Percentiles rank a stretch among this genome's conserved stretches.
Evolutionary conservation across 2,888 invertebrate genomes (phyloP).

Genomic region (Agriopis marginaria): DNA sequence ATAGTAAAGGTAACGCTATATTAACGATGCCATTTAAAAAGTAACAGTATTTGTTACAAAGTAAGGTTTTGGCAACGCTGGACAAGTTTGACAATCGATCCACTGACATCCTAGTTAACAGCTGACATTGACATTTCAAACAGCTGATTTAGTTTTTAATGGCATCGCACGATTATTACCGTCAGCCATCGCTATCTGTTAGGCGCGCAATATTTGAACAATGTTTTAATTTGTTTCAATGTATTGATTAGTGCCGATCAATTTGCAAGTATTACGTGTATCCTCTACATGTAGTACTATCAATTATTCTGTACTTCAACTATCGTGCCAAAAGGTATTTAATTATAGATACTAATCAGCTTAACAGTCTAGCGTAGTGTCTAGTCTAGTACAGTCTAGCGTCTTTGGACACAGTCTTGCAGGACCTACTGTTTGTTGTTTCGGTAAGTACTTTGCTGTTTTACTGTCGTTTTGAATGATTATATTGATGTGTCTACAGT

Average conservation of each 20-base stretch:
- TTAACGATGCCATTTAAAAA: too few relatives aligned
- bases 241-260: not conserved
- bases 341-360: not conserved
- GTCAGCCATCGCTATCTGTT: not conserved
- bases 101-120: slow-evolving; percentile 17
- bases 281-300: too few relatives aligned
- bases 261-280: not conserved
- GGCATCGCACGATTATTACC: not conserved
- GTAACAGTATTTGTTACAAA: too few relatives aligned
- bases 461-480: not conserved
- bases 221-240: not conserved
- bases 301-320: not conserved
- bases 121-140: slow-evolving; percentile 11
- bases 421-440: not conserved
- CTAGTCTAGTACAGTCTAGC: not conserved
- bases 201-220: not conserved
- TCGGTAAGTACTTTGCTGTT: not conserved
- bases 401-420: not conserved
- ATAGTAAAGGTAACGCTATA: too few relatives aligned
- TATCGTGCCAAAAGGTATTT: not conserved
- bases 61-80: too few relatives aligned
- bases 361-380: not conserved
- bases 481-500: too few relatives aligned
- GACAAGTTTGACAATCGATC: not conserved
- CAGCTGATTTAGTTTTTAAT: slow-evolving; percentile 9